phyloP scores from a whole-genome alignment of 2,797 vertebrate species.

The Leucoraja ocellata region DNA sequence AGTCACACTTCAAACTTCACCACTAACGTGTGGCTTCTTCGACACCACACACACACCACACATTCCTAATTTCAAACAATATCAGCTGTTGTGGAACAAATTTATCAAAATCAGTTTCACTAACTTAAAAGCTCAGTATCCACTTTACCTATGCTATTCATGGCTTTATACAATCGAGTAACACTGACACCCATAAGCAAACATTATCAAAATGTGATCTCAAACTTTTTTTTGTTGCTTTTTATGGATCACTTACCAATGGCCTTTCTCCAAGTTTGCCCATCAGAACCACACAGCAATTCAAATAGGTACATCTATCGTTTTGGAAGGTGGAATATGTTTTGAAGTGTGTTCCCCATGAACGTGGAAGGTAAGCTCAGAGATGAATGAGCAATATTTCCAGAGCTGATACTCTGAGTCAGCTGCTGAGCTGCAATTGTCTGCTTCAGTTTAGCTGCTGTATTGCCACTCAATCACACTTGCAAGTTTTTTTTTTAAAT shows the following conservation, averaged over 20 bases:
- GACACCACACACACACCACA: no score
- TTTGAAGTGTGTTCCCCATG: not conserved
- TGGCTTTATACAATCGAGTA: no score
- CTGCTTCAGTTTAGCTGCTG: not conserved
- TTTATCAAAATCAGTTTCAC: not conserved
- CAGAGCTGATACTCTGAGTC: not conserved
- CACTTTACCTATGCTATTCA: not conserved
- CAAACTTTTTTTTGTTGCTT: not conserved
- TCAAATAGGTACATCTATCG: not conserved
- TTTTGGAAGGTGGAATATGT: not conserved
- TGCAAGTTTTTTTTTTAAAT: not conserved
- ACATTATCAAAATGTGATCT: not conserved
- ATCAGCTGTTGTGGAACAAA: not conserved
- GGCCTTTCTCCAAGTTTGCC: not conserved
- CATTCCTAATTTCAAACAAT: not conserved
- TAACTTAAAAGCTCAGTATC: not conserved
- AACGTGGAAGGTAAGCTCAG: not conserved
- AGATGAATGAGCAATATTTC: not conserved
- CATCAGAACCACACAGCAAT: not conserved
- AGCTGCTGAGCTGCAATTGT: not conserved
- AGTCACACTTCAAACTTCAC: no score
- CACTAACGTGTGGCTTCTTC: no score
- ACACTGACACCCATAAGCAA: not conserved
- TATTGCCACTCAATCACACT: constrained; percentile 9
- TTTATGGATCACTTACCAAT: not conserved